Percentiles rank a stretch among this genome's conserved stretches.
These are phyloP conservation scores for Athrips mouffetella DNA, from an alignment of 2,888 invertebrate genomes.

Conservation along the genomic window DNA sequence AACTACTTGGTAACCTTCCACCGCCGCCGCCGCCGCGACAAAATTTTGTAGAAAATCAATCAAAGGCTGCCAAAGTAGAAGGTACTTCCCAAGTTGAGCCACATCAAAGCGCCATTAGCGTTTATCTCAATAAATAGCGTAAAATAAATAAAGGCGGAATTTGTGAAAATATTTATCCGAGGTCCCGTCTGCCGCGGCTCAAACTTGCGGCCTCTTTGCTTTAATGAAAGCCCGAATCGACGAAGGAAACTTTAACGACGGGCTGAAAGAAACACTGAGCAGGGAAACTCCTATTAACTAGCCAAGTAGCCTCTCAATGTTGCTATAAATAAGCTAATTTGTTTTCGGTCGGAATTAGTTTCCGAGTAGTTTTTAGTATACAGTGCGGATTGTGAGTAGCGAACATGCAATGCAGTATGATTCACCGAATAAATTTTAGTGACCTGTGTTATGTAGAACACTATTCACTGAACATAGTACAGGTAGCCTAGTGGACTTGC, in stretches of 20 bases:
- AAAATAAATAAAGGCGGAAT: conserved; percentile 73
- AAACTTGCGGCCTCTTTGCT: conserved; percentile 65
- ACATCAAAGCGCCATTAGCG: conserved; percentile 75
- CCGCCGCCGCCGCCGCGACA: conserved; percentile 27
- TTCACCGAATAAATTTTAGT: not conserved
- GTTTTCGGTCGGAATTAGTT: conserved; percentile 1
- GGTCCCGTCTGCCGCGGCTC: conserved; percentile 34
- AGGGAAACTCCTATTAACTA: conserved; percentile 43
- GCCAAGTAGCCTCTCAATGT: conserved; percentile 20
- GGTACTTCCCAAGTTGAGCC: conserved; percentile 56
- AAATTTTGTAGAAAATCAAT: conserved; percentile 66
- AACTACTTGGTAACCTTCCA: conserved; percentile 41
- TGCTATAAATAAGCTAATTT: conserved; percentile 19
- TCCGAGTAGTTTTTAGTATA: not conserved
- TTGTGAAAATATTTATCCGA: conserved; percentile 69
- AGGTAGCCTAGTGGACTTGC: too few relatives aligned
- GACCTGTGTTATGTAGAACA: conserved; percentile 12
- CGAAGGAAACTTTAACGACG: conserved; percentile 58
- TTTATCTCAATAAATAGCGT: conserved; percentile 65
- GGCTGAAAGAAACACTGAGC: conserved; percentile 50
- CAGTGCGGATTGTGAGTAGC: not conserved
- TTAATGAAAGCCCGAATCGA: conserved; percentile 65
- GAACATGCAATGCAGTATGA: not conserved
- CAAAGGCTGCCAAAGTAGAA: conserved; percentile 65
- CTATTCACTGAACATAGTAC: not conserved